phyloP scores from a whole-genome alignment of 2,888 invertebrate species.

The Hermaeophaga mercurialis region DNA sequence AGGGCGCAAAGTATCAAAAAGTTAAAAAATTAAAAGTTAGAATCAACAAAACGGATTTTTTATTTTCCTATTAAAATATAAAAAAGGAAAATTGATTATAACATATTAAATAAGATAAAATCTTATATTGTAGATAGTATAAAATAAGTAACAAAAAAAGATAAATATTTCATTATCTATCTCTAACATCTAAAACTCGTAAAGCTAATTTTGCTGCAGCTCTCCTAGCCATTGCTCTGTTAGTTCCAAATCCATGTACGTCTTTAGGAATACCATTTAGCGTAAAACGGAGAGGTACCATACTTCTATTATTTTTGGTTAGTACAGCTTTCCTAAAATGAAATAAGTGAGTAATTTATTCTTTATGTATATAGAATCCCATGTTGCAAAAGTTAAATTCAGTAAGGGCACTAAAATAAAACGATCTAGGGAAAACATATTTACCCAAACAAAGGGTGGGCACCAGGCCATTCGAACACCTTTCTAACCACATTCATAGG shows the following conservation, averaged over 20 bases:
- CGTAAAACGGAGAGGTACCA: slow-evolving; percentile 68
- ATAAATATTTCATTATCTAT: slow-evolving; percentile 7
- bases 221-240: slow-evolving; percentile 72
- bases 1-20: too few relatives aligned
- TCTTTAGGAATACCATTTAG: slow-evolving; percentile 63
- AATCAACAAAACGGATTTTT: too few relatives aligned
- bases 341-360: too few relatives aligned
- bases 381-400: too few relatives aligned
- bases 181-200: slow-evolving; percentile 54
- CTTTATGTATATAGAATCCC: too few relatives aligned
- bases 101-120: too few relatives aligned
- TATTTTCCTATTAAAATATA: too few relatives aligned
- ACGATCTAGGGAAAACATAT: slow-evolving; percentile 43
- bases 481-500: slow-evolving; percentile 91
- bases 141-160: background rate
- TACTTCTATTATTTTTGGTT: slow-evolving; percentile 52
- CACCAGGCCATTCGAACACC: slow-evolving; percentile 80
- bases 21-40: too few relatives aligned
- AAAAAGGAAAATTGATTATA: too few relatives aligned
- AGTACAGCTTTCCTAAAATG: slow-evolving; percentile 22
- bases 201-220: slow-evolving; percentile 82
- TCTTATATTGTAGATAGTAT: too few relatives aligned
- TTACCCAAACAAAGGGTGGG: slow-evolving; percentile 76
- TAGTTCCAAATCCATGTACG: slow-evolving; percentile 74
- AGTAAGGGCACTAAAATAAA: background rate